Conservation (phyloP, 2,888 invertebrate genomes). For the Onchidella celtica region DNA sequence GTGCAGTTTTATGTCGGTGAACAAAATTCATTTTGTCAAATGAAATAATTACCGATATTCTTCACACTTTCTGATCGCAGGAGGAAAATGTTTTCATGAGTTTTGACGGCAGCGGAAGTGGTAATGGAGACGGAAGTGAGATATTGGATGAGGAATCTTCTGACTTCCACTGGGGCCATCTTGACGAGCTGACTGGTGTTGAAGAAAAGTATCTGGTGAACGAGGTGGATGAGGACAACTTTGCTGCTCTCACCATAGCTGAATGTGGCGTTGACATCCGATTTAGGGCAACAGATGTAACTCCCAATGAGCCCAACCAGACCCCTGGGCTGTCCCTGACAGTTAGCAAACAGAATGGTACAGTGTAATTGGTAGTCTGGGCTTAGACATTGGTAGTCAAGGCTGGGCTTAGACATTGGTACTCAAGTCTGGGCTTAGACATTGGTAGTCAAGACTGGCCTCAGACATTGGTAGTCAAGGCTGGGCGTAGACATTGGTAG, state of each 20-base stretch:
- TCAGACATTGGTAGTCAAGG: too few relatives aligned
- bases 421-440: too few relatives aligned
- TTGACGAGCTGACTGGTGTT: slow-evolving; percentile 1
- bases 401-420: too few relatives aligned
- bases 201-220: background rate
- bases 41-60: too few relatives aligned
- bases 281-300: slow-evolving; percentile 5
- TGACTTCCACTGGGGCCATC: slow-evolving; percentile 16
- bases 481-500: too few relatives aligned
- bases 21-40: too few relatives aligned
- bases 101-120: background rate
- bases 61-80: too few relatives aligned
- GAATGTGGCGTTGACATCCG: background rate
- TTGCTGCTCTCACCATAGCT: background rate
- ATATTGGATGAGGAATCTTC: background rate
- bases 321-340: background rate
- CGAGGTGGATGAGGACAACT: slow-evolving; percentile 18
- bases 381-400: too few relatives aligned
- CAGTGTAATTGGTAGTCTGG: too few relatives aligned
- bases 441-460: too few relatives aligned
- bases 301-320: background rate
- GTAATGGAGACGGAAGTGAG: background rate
- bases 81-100: too few relatives aligned
- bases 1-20: too few relatives aligned
- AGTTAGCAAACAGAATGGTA: background rate